These are phyloP conservation scores for Helicolenus hilgendorfi DNA, from an alignment of 2,797 vertebrate genomes.

Conservation along the genomic window DNA sequence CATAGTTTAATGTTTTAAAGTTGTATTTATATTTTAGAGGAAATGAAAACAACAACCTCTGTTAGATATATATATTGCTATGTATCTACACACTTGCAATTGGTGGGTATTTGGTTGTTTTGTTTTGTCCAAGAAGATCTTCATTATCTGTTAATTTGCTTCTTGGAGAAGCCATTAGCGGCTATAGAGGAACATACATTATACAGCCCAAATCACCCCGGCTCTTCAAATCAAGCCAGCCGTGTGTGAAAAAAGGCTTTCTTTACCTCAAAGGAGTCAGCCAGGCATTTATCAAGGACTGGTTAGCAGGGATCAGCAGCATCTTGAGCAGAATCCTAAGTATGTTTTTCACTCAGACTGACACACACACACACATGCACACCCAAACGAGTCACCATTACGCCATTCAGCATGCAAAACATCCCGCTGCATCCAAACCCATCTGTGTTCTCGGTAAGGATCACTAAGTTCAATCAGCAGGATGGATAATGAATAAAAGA, in stretches of 20 bases:
- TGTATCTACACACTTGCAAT: background rate
- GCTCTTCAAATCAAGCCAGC: constrained; percentile 33
- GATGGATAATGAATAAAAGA: constrained; percentile 5
- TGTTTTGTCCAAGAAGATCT: background rate
- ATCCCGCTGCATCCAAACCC: constrained; percentile 12
- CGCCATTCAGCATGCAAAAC: background rate
- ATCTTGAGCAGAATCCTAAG: constrained; percentile 19
- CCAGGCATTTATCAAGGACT: constrained; percentile 37
- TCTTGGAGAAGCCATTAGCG: constrained; percentile 2
- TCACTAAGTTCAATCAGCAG: background rate
- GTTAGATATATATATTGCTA: background rate
- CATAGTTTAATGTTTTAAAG: background rate
- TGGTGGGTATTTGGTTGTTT: background rate
- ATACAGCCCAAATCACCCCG: background rate
- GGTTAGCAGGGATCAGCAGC: constrained; percentile 13
- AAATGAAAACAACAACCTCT: background rate
- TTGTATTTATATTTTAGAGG: background rate
- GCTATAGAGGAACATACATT: constrained; percentile 2
- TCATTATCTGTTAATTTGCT: constrained; percentile 10
- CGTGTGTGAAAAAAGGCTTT: constrained; percentile 58
- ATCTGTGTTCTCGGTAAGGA: background rate
- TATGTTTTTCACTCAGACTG: background rate
- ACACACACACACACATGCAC: background rate
- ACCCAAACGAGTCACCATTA: background rate
- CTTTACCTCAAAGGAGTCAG: constrained; percentile 49